These are phyloP conservation scores for Fringilla coelebs DNA, from an alignment of 2,797 vertebrate species.

Conservation along the genomic window DNA sequence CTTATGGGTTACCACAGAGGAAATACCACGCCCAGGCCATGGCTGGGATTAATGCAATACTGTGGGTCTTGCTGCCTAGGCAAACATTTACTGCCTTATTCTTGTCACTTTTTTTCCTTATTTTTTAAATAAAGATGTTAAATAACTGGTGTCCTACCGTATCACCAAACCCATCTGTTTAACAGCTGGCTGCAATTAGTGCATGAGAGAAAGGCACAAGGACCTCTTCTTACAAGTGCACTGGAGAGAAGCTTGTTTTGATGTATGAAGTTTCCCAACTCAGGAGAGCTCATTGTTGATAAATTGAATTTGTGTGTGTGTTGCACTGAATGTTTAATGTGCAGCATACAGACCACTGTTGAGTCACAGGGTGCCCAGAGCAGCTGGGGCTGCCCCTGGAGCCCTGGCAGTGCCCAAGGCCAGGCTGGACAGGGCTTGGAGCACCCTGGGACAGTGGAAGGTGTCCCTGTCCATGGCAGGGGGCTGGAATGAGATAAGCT, in stretches of 20 bases:
- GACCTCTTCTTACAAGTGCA: background rate
- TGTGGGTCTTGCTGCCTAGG: background rate
- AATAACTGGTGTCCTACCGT: background rate
- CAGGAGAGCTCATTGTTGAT: background rate
- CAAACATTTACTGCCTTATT: background rate
- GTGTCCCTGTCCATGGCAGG: background rate
- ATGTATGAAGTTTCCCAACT: background rate
- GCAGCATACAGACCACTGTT: background rate
- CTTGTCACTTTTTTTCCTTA: background rate
- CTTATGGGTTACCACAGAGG: background rate
- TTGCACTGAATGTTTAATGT: background rate
- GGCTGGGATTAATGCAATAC: background rate
- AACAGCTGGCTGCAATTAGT: slow-evolving; percentile 27
- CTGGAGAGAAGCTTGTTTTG: background rate
- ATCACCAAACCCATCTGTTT: background rate
- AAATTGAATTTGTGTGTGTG: background rate
- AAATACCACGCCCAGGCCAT: background rate
- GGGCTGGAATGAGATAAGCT: background rate
- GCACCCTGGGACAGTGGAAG: background rate
- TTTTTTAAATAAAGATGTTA: background rate
- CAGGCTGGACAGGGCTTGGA: background rate
- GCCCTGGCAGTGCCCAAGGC: background rate
- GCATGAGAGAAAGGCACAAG: background rate
- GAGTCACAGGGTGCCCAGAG: background rate
- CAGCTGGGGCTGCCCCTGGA: background rate